Base-by-base conservation (phyloP, 2,888 invertebrate species). In the Yponomeuta cagnagella region DNA sequence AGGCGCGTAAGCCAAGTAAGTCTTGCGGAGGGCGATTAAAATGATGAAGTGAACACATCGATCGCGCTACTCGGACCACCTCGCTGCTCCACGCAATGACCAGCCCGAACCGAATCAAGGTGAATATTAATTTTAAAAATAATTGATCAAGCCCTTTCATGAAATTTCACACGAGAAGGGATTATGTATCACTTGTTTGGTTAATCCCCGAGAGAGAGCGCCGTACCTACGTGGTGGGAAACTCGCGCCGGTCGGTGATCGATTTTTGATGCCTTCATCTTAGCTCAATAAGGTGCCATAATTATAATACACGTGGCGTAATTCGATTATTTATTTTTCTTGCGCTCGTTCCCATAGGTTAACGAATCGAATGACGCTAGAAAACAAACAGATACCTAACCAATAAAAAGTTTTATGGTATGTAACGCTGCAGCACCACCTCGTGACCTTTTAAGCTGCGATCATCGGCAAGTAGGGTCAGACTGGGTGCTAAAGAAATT, bases 1-100 rank as follows among this genome's bases (percentile, higher is more conserved):
- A 87, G 84, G 81, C 84, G 91, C 91, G 91, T 91, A 91, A 91
- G 88, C 87, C 89, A 83, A 90, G 91, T 91, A 86, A 80, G 87
- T 83, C 80, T 70, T 75, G 80, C 81, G 76, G 85, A 81, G 79
- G 81, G 85, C 86, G 84, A 91, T 91, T 90, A 89, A 86, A 85
- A 86, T 88, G 90, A 90, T 84, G 84, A 82, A 89, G 86, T 84
- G 86, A 80, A 77, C 80, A 76, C 83, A 88, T 89, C 86, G 78
- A 83, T 86, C 84, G 82, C 70, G 82, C 70, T 70, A 71, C 72
- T 64, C 10, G 65, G 65, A 23, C 31, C 64, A 58, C 37, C 68
- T n/a, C 23, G 6, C 63, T 10, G 65, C 70, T 48, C 23, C 69
- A 33, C 2, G 48, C 64, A 65, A 15, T 43, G 31, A 58, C 70